Percentiles rank a stretch among this genome's conserved stretches.
These are phyloP conservation scores for Druon quercuslanigerum DNA, from an alignment of 1,140 invertebrate species.

Conservation along the genomic window DNA sequence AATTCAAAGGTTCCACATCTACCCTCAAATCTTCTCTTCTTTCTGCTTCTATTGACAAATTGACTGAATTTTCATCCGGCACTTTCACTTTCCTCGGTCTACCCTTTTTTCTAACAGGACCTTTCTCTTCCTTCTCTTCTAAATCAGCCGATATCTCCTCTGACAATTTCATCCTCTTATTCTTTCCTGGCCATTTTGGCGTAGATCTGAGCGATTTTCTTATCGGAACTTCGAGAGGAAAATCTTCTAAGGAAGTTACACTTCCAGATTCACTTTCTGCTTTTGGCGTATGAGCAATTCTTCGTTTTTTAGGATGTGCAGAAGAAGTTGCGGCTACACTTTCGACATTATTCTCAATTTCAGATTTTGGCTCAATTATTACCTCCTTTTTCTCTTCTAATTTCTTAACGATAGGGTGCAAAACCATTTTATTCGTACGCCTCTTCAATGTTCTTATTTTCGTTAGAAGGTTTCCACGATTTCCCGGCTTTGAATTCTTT, in stretches of 20 bases:
- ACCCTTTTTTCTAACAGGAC: background rate
- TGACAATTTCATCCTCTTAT: too few species aligned
- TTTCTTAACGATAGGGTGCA: background rate
- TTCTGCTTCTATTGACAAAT: background rate
- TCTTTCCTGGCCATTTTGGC: background rate
- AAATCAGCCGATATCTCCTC: background rate
- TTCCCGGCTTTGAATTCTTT: background rate
- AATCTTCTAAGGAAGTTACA: too few species aligned
- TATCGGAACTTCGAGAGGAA: background rate
- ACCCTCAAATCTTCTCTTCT: background rate
- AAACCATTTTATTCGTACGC: background rate
- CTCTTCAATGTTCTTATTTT: background rate
- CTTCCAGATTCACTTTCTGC: background rate
- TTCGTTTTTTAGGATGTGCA: background rate
- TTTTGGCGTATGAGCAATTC: constrained; percentile 6
- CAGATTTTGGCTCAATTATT: background rate
- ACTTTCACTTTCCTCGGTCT: background rate
- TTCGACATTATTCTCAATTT: background rate
- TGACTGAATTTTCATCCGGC: background rate
- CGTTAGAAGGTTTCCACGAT: background rate
- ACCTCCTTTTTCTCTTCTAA: background rate
- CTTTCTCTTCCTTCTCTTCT: background rate
- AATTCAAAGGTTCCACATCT: background rate
- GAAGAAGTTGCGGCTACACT: background rate
- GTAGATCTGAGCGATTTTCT: constrained; percentile 8